These are phyloP conservation scores for Branchipolynoe longqiensis DNA, from an alignment of 2,888 invertebrate species.

Conservation along the genomic window DNA sequence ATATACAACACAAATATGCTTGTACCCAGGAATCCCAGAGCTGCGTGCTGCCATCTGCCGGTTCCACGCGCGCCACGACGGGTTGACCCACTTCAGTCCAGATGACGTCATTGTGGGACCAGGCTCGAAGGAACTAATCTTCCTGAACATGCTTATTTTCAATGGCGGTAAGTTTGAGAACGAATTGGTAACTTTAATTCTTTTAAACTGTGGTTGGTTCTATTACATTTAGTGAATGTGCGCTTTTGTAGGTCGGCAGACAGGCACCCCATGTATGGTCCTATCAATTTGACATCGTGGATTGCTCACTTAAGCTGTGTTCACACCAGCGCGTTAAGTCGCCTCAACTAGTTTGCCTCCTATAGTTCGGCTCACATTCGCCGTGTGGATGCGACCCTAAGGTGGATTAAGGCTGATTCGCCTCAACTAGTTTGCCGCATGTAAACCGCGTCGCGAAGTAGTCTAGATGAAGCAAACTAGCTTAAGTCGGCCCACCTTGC, in stretches of 20 bases:
- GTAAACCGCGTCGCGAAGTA: too few species aligned
- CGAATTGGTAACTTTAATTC: background rate
- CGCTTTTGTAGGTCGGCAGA: background rate
- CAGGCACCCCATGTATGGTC: background rate
- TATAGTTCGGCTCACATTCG: too few species aligned
- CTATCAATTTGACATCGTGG: background rate
- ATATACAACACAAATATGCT: too few species aligned
- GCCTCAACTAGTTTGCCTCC: too few species aligned
- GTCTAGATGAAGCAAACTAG: too few species aligned
- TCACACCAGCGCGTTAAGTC: background rate
- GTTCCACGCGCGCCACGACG: constrained; percentile 76
- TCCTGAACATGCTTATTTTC: constrained; percentile 76
- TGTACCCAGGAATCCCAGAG: constrained; percentile 74
- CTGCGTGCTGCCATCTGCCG: constrained; percentile 74
- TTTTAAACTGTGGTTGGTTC: background rate
- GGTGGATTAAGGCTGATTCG: too few species aligned
- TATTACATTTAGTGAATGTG: background rate
- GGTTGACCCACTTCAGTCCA: constrained; percentile 68
- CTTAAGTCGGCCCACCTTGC: too few species aligned
- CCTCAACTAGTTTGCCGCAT: too few species aligned
- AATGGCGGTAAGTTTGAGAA: constrained; percentile 73
- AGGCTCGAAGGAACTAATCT: constrained; percentile 81
- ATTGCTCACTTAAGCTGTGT: background rate
- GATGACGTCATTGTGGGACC: constrained; percentile 79
- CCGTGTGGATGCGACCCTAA: too few species aligned